Conservation (phyloP, 1,140 invertebrate species). For the Pygmarrhopalites habei region DNA sequence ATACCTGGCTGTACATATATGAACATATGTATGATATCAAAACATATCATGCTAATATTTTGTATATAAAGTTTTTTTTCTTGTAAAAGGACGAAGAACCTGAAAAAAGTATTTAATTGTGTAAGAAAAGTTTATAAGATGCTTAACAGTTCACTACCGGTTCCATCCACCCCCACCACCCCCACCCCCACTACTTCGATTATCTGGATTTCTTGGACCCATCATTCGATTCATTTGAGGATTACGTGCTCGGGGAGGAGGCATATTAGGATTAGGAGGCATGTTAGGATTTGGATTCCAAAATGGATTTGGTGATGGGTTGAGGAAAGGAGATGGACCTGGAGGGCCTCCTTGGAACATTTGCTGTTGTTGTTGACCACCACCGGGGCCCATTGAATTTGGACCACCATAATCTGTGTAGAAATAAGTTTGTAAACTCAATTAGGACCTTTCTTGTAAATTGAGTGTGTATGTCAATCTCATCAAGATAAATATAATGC, state of each 20-base stretch:
- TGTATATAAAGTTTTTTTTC: too few relatives aligned
- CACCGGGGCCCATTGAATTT: neutral
- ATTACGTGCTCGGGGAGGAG: neutral
- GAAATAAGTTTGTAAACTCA: too few relatives aligned
- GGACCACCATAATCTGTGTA: constrained; percentile 33
- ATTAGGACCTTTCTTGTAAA: too few relatives aligned
- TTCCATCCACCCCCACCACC: constrained; percentile 31
- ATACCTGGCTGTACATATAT: too few relatives aligned
- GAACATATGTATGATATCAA: too few relatives aligned
- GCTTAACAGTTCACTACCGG: constrained; percentile 18
- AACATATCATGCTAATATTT: too few relatives aligned
- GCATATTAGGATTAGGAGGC: neutral
- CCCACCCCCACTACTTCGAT: constrained; percentile 9
- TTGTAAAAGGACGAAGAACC: too few relatives aligned
- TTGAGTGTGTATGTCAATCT: too few relatives aligned
- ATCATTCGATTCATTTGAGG: constrained; percentile 7
- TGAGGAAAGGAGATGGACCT: constrained; percentile 26
- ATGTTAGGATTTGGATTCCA: neutral
- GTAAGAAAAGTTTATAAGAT: too few relatives aligned
- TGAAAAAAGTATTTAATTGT: too few relatives aligned
- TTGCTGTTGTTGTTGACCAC: neutral
- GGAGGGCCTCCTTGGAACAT: constrained; percentile 1
- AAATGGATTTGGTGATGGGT: constrained; percentile 28
- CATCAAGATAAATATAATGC: too few relatives aligned
- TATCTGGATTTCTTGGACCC: neutral